Conservation (phyloP, 2,888 invertebrate species). For the Drosophila eohydei region DNA sequence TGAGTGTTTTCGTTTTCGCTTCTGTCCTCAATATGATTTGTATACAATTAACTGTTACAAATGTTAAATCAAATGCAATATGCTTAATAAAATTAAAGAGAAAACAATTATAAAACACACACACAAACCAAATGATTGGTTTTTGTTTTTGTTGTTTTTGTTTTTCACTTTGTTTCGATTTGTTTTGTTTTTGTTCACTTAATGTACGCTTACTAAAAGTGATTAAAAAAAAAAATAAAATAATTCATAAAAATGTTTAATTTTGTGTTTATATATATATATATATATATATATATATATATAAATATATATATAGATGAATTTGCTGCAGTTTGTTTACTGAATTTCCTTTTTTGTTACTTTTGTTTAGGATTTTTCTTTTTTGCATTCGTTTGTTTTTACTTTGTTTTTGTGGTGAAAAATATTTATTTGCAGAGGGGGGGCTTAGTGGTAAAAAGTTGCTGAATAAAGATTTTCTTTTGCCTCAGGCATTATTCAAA, state of each 20-base stretch:
- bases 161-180: slow-evolving; percentile 23
- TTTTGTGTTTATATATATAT: slow-evolving; percentile 67
- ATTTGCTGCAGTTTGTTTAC: slow-evolving; percentile 58
- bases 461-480: slow-evolving; percentile 3
- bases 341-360: slow-evolving; percentile 32
- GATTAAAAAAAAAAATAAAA: slow-evolving; percentile 66
- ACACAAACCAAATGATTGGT: slow-evolving; percentile 31
- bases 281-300: slow-evolving; percentile 15
- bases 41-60: slow-evolving; percentile 31
- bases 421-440: background rate
- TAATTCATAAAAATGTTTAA: slow-evolving; percentile 58
- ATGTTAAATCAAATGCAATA: slow-evolving; percentile 38
- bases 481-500: slow-evolving; percentile 9
- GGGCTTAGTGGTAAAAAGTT: slow-evolving; percentile 13
- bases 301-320: slow-evolving; percentile 44
- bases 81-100: slow-evolving; percentile 9
- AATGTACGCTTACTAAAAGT: slow-evolving; percentile 65
- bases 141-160: slow-evolving; percentile 22
- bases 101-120: slow-evolving; percentile 27
- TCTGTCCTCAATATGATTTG: slow-evolving; percentile 8
- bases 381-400: slow-evolving; percentile 14
- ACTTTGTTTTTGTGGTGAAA: slow-evolving; percentile 21
- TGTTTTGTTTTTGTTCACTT: slow-evolving; percentile 49
- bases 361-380: slow-evolving; percentile 13
- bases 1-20: background rate